Evolutionary conservation across 2,888 invertebrate genomes (phyloP), one percentile per base, ranked within the genome.

Genomic region (Trissolcus brochymenae): DNA sequence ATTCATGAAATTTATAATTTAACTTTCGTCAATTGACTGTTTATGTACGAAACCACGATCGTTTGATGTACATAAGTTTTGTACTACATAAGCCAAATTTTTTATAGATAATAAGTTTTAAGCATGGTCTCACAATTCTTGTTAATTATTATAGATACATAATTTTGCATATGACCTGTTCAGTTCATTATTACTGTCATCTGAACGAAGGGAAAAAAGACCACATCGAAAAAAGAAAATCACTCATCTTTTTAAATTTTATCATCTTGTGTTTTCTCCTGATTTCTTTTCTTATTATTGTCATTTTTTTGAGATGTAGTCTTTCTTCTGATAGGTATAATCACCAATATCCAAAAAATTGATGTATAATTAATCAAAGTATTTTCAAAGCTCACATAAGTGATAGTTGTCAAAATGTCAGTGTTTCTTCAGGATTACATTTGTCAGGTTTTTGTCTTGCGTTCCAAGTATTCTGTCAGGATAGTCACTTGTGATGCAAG

Each of bases 71-170:
- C 35, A 66, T 61, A 61, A 71, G 66, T 72, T 76, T 72, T 73
- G 68, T 73, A 73, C 70, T 49, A 64, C 60, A 65, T 62, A 70
- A 78, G 74, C 78, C 74, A 78, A 78, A 74, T 70, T 78, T 74
- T 19, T 65, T 21, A 57, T 74, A 74, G 62, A 49, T 11, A 11
- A 11, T 35, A 35, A 35, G 35, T 46, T 46, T 73, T 62, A 78
- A 73, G 66, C 65, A 50, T 78, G 73, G 78, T 78, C 78, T 78
- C 78, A 78, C 73, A 73, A 70, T 70, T 57, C 73, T 73, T 77
- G 68, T 75, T 75, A 75, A 74, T 61, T n/a, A 14, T 56, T 35
- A 11, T 35, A 35, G 35, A 35, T 35, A 11, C 35, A 35, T 35
- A 35, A 9, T 35, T 35, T 35, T 2, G 9, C 35, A 9, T 35